Base-by-base conservation (phyloP, 2,797 vertebrate genomes). In the Ceryle rudis region DNA sequence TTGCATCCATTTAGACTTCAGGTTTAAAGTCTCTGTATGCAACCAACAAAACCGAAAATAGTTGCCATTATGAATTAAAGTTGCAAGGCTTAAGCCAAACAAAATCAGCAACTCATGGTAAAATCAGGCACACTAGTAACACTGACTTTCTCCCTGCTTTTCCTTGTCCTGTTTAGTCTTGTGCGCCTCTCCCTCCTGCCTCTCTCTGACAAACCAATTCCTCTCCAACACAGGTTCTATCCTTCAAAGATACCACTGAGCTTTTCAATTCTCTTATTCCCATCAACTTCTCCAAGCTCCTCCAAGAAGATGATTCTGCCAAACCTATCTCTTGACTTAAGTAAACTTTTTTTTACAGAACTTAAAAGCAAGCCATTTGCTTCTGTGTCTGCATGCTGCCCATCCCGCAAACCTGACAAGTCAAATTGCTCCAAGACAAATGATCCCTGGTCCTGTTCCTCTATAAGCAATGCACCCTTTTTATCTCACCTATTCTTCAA, bases 211-310 rank as follows among this genome's bases (percentile, higher is more conserved):
- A 55, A 7, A 74, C 4, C 4, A 12, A 14, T 47, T 39, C 13
- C 15, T n/a, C n/a, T 39, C 31, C 71, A 58, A 61, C 10, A 82
- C 17, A 82, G 69, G 41, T 19, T 82, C 23, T 29, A 35, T 37
- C 44, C 23, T 65, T n/a, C 49, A 65, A 78, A 70, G 51, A 28
- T 10, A 47, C 9, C 0, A 0, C 55, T 44, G 7, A 81, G 25
- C 8, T 82, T 81, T 86, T 58, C 33, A 64, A 1, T 66, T 61
- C 58, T n/a, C 29, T 54, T 66, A 19, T 13, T 33, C 8, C 12
- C n/a, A 65, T 14, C 6, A 37, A 37, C 9, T 81, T 79, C 28
- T 82, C 60, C 64, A 89, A 69, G 28, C 21, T 81, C 20, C 17
- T 46, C 79, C 35, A 47, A 35, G 10, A 78, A 26, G 31, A 83